Evolutionary conservation across 2,113 vertebrate genomes (phyloP).

Genomic region (Ptilonorhynchus violaceus): DNA sequence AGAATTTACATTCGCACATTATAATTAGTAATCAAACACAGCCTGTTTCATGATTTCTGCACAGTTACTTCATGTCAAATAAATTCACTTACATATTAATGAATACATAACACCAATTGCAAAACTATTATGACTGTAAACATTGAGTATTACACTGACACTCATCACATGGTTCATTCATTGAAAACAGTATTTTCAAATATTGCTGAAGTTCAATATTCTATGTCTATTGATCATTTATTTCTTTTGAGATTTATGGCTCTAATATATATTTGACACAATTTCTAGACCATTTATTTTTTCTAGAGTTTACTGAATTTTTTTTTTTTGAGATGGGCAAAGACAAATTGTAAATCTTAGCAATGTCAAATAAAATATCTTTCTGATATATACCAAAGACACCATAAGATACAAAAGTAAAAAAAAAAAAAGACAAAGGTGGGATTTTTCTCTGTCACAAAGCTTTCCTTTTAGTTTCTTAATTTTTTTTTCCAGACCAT

Average conservation of each 20-base stretch:
- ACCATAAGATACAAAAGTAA: background rate
- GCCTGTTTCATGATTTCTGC: background rate
- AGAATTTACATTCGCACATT: background rate
- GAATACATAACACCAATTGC: background rate
- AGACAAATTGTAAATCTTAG: background rate
- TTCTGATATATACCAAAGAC: background rate
- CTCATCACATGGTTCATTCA: background rate
- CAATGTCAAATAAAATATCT: background rate
- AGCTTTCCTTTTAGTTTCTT: background rate
- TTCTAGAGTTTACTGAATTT: background rate
- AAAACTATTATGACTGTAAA: background rate
- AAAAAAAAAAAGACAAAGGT: background rate
- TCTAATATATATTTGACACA: background rate
- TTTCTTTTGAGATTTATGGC: background rate
- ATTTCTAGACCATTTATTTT: background rate
- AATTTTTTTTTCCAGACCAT: background rate
- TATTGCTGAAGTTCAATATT: background rate
- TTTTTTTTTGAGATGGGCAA: background rate
- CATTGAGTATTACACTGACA: background rate
- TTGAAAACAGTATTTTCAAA: background rate
- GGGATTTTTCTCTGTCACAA: fast-evolving
- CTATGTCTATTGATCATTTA: background rate
- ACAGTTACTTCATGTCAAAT: background rate
- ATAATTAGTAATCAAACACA: background rate
- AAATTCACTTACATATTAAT: background rate